Evolutionary conservation across 1,140 invertebrate genomes (phyloP), one percentile per base, ranked within the genome.

Genomic region (Philopotamus ludificatus): DNA sequence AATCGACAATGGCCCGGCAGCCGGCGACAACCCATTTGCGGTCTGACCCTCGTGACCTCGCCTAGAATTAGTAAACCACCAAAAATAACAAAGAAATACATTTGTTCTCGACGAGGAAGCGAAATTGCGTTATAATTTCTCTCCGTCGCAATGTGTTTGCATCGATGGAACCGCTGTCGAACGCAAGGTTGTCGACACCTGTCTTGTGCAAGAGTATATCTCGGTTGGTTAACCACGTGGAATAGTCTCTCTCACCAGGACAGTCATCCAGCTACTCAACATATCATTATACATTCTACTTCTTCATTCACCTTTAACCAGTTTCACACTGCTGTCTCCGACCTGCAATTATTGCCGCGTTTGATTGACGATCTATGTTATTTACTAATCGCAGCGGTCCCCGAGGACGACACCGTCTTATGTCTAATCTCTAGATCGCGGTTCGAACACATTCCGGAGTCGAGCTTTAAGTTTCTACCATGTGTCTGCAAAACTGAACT

Each of bases 181-280:
- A n/a, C n/a, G n/a, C 4, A 34, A 34, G 50, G 54, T 57, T 57
- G 15, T 20, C 15, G 21, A 42, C 54, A 26, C 26, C 44, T 66
- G 47, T 28, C 45, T 50, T 41, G 20, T 23, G 28, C 4, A 22
- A 45, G 34, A 49, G 25, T 16, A 41, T 44, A 49, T 41, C 39
- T 53, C 67, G 68, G 63, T 70, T 66, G 68, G 68, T 34, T 64
- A 66, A 62, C 68, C 68, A 66, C 60, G 68, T 64, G 68, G 68
- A 70, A 70, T 66, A 69, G 47, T 49, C 63, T 64, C 67, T 51
- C 47, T 65, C 54, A 20, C 44, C 41, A 28, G 21, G 42, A 57
- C 63, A 49, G 53, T 65, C 63, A 22, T 55, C 51, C 26, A 26
- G 44, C 26, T 50, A 65, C 53, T 49, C 44, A 58, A 47, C 60